phyloP scores from a whole-genome alignment of 2,113 vertebrate species.

The Equus przewalskii region DNA sequence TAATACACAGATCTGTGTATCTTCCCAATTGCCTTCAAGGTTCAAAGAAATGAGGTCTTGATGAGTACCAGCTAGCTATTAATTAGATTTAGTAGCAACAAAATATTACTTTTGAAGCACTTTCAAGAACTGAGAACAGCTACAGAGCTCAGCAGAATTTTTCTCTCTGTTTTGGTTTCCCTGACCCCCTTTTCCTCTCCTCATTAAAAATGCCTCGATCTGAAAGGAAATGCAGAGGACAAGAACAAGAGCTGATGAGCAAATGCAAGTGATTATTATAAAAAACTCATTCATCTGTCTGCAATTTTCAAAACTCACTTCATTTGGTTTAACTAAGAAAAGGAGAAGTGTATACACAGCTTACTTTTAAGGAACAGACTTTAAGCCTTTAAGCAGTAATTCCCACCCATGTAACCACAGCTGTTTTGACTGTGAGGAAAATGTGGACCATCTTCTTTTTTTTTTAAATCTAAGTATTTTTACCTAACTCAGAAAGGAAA shows the following conservation, averaged over 20 bases:
- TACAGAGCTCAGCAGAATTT: slow-evolving; percentile 61
- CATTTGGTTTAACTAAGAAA: slow-evolving; percentile 55
- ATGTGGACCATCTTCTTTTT: neutral
- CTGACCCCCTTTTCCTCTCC: slow-evolving; percentile 53
- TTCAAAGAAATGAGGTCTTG: slow-evolving; percentile 85
- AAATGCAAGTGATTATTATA: slow-evolving; percentile 64
- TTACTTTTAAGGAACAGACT: slow-evolving; percentile 54
- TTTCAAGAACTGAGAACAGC: slow-evolving; percentile 64
- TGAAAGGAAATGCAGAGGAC: slow-evolving; percentile 51
- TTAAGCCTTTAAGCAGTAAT: slow-evolving; percentile 70
- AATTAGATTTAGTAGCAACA: slow-evolving; percentile 80
- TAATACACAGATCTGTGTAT: slow-evolving; percentile 70
- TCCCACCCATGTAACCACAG: slow-evolving; percentile 26
- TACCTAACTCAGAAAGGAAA: slow-evolving; percentile 23
- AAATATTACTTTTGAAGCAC: slow-evolving; percentile 75
- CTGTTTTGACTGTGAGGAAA: neutral
- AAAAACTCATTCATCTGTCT: slow-evolving; percentile 68
- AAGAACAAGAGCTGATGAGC: slow-evolving; percentile 43
- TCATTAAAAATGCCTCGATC: slow-evolving; percentile 72
- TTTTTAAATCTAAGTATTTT: neutral
- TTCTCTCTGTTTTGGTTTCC: slow-evolving; percentile 1
- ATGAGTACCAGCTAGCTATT: slow-evolving; percentile 83
- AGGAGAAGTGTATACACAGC: slow-evolving; percentile 24
- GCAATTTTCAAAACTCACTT: slow-evolving; percentile 40
- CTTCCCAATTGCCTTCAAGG: slow-evolving; percentile 86